Conservation (phyloP, 37 sponge, comb jelly and placozoan species). For the Eunapius fragilis region DNA sequence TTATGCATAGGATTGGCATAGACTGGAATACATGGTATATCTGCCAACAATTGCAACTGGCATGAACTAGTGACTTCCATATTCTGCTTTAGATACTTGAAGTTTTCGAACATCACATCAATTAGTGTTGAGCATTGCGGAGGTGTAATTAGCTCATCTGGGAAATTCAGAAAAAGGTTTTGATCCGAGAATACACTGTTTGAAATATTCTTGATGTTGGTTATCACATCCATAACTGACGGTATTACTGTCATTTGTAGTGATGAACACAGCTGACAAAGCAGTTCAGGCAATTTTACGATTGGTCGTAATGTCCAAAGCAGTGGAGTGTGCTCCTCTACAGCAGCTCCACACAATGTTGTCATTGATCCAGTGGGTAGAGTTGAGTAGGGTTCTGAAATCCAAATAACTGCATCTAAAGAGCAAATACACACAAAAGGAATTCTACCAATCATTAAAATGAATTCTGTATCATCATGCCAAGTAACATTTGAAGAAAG, state of each 20-base stretch:
- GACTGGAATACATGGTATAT: too few species aligned
- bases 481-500: conserved; percentile 21
- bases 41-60: too few species aligned
- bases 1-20: too few species aligned
- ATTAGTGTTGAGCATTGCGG: neutral
- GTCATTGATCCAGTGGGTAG: neutral
- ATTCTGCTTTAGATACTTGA: neutral
- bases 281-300: conserved; percentile 1
- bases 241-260: neutral
- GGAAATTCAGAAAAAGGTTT: conserved; percentile 31
- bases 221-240: conserved; percentile 28
- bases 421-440: conserved; percentile 18
- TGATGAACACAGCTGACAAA: neutral
- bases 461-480: conserved; percentile 2
- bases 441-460: conserved; percentile 21
- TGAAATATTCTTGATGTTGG: conserved; percentile 41
- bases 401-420: conserved; percentile 22
- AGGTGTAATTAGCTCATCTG: neutral
- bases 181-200: conserved; percentile 7
- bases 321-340: neutral
- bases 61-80: too few species aligned
- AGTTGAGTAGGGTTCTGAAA: conserved; percentile 4
- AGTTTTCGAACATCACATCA: neutral
- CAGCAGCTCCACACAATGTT: neutral
- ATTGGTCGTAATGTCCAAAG: conserved; percentile 65